Base-by-base conservation (phyloP, 2,797 vertebrate species). In the Sciurus vulgaris region DNA sequence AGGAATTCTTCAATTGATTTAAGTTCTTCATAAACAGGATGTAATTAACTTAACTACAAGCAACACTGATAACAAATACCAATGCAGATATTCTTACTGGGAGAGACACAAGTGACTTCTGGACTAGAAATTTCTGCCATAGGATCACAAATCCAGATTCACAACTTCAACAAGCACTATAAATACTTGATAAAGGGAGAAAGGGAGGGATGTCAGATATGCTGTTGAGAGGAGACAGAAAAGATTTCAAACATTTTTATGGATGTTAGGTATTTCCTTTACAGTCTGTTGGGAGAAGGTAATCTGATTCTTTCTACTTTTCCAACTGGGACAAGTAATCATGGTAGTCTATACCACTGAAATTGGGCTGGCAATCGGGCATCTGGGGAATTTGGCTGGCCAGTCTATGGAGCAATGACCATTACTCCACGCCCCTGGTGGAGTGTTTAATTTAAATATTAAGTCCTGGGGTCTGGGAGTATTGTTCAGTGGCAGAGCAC, bases 391-490 rank as follows among this genome's bases (percentile, higher is more conserved):
- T 22, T 61, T 70, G 49, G 28, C 33, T 9, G 2, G 67, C 72
- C 17, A 2, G 12, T 56, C 65, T 79, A 30, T 18, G 49, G 8
- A 93, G 84, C 90, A 69, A 2, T 49, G 88, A 49, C 24, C 12
- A 28, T 90, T 73, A 78, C 22, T 69, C 49, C 26, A 47, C 41
- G 14, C 38, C 86, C 59, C 35, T 20, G 41, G 7, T 4, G 44
- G 74, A 74, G 7, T 49, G 35, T 85, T 95, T 61, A 28, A n/a
- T 91, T 91, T 51, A 56, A 82, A 77, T 59, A n/a, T 93, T 44
- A 93, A 44, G 11, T 74, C 28, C 44, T 63, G 26, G 41, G 14
- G 13, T 5, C 67, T 56, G 38, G 35, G 7, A 7, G 4, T 47
- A 14, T 63, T n/a, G 72, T 72, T 87, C 38, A 63, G 38, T 15